Percentiles rank a stretch among this genome's conserved stretches.
phyloP scores from a whole-genome alignment of 2,888 invertebrate genomes.

The Xestia xanthographa region DNA sequence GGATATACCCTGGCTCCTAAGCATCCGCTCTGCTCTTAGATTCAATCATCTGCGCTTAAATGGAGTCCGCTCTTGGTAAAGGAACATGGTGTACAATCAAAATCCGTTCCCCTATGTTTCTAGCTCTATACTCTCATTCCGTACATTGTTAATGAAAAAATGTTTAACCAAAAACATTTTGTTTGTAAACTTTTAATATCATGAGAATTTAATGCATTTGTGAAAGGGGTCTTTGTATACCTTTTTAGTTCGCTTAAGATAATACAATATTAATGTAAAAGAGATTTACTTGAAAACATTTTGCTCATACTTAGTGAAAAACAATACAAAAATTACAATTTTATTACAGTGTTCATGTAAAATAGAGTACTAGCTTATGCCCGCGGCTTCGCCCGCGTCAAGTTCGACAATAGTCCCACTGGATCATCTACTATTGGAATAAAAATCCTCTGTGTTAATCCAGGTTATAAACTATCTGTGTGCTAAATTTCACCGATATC shows the following conservation, averaged over 20 bases:
- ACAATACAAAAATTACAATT: background rate
- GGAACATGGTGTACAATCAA: background rate
- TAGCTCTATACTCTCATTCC: conserved; percentile 32
- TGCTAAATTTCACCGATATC: no score
- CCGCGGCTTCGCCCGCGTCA: no score
- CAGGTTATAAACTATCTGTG: no score
- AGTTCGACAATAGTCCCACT: no score
- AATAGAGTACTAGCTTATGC: background rate
- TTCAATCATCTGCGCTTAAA: no score
- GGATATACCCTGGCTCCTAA: no score
- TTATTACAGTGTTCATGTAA: background rate
- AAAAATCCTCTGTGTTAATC: no score
- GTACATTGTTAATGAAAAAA: conserved; percentile 45
- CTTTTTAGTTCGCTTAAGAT: conserved; percentile 1
- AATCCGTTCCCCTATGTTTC: conserved; percentile 19
- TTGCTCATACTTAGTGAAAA: background rate
- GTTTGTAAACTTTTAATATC: conserved; percentile 12
- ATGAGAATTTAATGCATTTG: conserved; percentile 35
- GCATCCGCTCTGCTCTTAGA: no score
- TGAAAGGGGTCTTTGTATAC: conserved; percentile 7
- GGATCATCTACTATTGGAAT: no score
- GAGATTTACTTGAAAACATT: background rate
- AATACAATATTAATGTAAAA: conserved; percentile 1
- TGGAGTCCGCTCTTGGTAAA: no score
- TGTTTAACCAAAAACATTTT: conserved; percentile 32